Evolutionary conservation across 2,888 invertebrate genomes (phyloP).

Genomic region (Poecilus cupreus): DNA sequence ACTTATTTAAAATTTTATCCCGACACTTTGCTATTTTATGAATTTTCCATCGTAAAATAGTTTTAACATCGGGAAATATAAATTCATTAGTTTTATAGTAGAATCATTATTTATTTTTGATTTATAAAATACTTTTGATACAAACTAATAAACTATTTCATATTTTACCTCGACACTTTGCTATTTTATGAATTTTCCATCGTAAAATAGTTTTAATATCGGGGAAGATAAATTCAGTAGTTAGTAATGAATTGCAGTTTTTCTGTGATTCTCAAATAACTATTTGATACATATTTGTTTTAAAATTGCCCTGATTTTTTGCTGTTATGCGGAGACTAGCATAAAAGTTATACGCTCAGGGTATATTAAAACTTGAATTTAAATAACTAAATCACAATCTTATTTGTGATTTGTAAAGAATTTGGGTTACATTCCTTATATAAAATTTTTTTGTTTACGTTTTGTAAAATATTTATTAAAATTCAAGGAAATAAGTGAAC

Average conservation of each 20-base stretch:
- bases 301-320: neutral
- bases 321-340: neutral
- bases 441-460: too few relatives aligned
- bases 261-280: neutral
- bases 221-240: neutral
- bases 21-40: slow-evolving; percentile 59
- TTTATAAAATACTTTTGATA: neutral
- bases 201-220: slow-evolving; percentile 18
- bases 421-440: neutral
- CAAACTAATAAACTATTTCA: neutral
- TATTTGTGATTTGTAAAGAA: neutral
- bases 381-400: neutral
- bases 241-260: neutral
- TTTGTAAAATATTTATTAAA: too few relatives aligned
- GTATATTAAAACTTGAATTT: neutral
- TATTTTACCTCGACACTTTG: slow-evolving; percentile 1
- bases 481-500: too few relatives aligned
- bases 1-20: slow-evolving; percentile 1
- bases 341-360: neutral
- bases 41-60: slow-evolving; percentile 10
- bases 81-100: neutral
- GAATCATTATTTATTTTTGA: neutral
- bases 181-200: neutral
- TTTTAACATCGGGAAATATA: slow-evolving; percentile 28
- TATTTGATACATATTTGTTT: neutral